Conservation (phyloP, 2,797 vertebrate species). For the Xiphorhynchus erythropygius region DNA sequence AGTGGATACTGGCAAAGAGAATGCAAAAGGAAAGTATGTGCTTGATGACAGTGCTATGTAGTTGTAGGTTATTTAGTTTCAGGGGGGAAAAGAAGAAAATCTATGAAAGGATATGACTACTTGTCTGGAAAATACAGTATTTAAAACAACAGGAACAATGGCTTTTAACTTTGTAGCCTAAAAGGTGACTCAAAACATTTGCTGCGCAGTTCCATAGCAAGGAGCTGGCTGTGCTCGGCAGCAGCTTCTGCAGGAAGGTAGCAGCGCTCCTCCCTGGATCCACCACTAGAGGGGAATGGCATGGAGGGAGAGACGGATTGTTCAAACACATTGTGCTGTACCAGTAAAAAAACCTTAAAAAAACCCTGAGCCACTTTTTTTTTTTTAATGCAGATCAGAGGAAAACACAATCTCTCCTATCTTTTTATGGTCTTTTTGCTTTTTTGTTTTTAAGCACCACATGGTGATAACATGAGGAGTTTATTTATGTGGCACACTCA, state of each 20-base stretch:
- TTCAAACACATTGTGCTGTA: background rate
- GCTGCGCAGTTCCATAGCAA: background rate
- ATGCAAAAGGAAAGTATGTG: background rate
- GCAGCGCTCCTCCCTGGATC: background rate
- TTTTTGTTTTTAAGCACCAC: background rate
- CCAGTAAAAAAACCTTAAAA: background rate
- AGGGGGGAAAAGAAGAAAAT: background rate
- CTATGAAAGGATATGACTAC: background rate
- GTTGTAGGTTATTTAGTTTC: background rate
- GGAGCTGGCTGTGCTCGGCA: background rate
- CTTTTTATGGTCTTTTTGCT: background rate
- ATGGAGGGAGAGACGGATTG: rapidly evolving
- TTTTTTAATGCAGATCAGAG: background rate
- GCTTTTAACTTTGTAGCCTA: background rate
- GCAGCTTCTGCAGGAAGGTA: rapidly evolving
- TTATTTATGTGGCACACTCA: background rate
- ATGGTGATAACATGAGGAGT: background rate
- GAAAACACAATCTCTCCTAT: background rate
- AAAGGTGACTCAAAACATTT: background rate
- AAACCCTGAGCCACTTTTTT: background rate
- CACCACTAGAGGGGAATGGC: background rate
- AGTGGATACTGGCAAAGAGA: background rate
- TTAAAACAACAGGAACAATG: background rate
- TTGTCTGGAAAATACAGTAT: background rate
- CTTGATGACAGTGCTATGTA: background rate